Base-by-base conservation (phyloP, 2,797 vertebrate species). In the Momotus momota region DNA sequence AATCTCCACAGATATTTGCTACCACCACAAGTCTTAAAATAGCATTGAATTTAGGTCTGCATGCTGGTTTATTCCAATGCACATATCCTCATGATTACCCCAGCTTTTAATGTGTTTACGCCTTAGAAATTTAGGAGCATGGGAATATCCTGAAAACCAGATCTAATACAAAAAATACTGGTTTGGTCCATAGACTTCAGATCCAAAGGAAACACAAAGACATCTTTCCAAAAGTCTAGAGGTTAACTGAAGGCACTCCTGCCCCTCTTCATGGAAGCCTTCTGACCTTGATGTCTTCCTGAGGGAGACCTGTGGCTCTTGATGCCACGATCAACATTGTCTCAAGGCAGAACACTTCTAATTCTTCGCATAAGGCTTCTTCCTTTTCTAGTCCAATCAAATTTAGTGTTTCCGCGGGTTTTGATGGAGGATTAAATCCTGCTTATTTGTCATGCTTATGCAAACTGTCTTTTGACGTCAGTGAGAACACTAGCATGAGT, bases 321-420 rank as follows among this genome's bases (percentile, higher is more conserved):
- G 0, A 22, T 71, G 40, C 66, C n/a, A 4, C 0, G 0, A 45
- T 61, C 57, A 55, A 0, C 3, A 1, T 35, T 54, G 31, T 65
- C 40, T 80, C 41, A 31, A 71, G 49, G 23, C 57, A 66, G 57
- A 57, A 43, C n/a, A 10, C 29, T 77, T 77, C 11, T 31, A 4
- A 23, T 72, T 86, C 72, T 78, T 61, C 54, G n/a, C 33, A 22
- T 45, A 57, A 90, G 45, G 5, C 31, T 73, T 85, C 23, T 64
- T 61, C 7, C 38, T 82, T 57, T 83, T 51, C 17, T 66, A 19
- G 10, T 26, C 22, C 16, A 38, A 2, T 25, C 15, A n/a, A 26
- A 52, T 21, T 4, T 51, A 40, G 14, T 81, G 33, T 80, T 88
- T 78, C 27, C 62, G 58, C 46, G 45, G 43, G 9, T 43, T 82